Base-by-base conservation (phyloP, 2,888 invertebrate genomes). In the Nephrocerus scutellatus region DNA sequence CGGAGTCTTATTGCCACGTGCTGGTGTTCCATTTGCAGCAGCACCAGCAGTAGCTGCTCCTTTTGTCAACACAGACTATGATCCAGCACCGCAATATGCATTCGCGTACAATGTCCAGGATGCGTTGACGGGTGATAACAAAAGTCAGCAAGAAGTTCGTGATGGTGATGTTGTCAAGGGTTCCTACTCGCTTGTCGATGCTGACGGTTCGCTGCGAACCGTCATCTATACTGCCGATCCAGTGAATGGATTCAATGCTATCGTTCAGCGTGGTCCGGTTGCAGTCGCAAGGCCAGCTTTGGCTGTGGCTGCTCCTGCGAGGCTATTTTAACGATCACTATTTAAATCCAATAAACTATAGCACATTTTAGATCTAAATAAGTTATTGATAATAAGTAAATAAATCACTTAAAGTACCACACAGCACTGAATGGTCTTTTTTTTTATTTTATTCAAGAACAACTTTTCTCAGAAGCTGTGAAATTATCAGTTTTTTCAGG, bases 101-200 rank as follows among this genome's bases (percentile, higher is more conserved):
- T 81, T 76, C 62, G 77, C 79, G 24, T 81, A 81, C 57, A 79
- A 79, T 51, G 78, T 81, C 45, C 77, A 80, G 56, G 80, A 81
- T 60, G 72, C 75, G 33, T 55, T 80, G 16, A 80, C 80, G 47
- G 80, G 80, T 59, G 68, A 75, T 60, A 72, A 67, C 50, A 74
- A 74, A 55, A 71, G 70, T 49, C 73, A 74, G 56, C 67, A 71
- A 43, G 73, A 75, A 56, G 58, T 70, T 26, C 71, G 79, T 10
- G 74, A 73, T 31, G 79, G 79, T 1, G 78, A 78, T 54, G 72
- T 79, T 8, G 80, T 80, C 13, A 77, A 56, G 47, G 60, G 60
- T 41, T 57, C 56, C 30, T 65, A 65, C 41, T 62, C 63, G 2
- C 53, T 65, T 3, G 51, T 59, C 6, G 65, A 65, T 43, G 53